These are phyloP conservation scores for Crossoptilon crossoptilon DNA, from an alignment of 2,797 vertebrate genomes.

Conservation along the genomic window DNA sequence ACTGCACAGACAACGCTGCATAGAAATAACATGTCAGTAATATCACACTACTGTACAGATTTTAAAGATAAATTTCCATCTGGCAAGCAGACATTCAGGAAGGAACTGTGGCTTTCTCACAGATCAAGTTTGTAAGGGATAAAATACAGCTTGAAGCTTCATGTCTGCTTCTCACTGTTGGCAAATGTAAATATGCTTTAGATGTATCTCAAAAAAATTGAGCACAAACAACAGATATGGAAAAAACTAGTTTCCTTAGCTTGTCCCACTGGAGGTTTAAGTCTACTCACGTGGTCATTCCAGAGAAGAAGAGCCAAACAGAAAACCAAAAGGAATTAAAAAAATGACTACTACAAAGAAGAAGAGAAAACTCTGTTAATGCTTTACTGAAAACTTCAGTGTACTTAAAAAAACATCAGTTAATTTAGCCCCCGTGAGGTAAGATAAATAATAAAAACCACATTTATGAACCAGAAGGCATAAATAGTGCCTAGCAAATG, in stretches of 20 bases:
- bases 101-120: constrained; percentile 32
- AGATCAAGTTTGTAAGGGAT: not conserved
- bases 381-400: not conserved
- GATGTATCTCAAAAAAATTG: not conserved
- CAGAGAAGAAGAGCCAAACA: not conserved
- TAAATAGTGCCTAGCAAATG: not conserved
- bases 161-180: constrained; percentile 20
- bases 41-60: constrained; percentile 68
- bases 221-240: not conserved
- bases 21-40: constrained; percentile 65
- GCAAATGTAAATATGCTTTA: not conserved
- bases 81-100: constrained; percentile 69
- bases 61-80: constrained; percentile 69
- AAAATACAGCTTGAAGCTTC: not conserved
- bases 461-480: not conserved
- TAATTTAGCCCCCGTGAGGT: not conserved
- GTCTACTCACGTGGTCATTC: not conserved
- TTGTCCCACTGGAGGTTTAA: not conserved
- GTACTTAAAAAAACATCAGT: not conserved
- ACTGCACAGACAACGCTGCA: constrained; percentile 1
- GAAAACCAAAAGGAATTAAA: not conserved
- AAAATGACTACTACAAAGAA: not conserved
- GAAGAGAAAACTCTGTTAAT: not conserved
- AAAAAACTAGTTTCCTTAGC: not conserved
- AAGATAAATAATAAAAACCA: not conserved